Percentiles rank a stretch among this genome's conserved stretches.
Evolutionary conservation across 2,797 vertebrate genomes (phyloP).

Genomic region (Avahi laniger): DNA sequence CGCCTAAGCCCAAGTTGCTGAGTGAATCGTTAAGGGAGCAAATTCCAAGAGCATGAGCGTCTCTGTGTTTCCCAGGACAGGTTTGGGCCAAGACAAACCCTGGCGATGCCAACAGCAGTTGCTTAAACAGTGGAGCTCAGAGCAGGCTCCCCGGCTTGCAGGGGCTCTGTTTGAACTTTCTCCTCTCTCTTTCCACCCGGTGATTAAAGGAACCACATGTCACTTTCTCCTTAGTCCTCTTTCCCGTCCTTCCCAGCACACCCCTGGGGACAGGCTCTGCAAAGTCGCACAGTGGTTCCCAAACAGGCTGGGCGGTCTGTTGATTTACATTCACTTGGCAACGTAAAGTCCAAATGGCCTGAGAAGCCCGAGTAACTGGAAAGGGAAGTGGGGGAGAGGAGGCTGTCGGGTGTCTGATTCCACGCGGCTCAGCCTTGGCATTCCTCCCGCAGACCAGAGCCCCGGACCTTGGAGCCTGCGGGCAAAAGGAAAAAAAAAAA

Average conservation of each 20-base stretch:
- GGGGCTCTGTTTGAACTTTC: constrained; percentile 47
- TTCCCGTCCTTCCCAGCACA: neutral
- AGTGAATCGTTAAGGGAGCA: constrained; percentile 78
- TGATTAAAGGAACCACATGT: constrained; percentile 43
- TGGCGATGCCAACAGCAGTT: constrained; percentile 76
- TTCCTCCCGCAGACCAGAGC: neutral
- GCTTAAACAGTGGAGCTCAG: constrained; percentile 67
- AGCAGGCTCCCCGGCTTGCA: constrained; percentile 54
- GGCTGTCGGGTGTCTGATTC: neutral
- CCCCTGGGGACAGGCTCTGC: neutral
- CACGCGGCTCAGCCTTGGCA: neutral
- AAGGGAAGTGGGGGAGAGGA: neutral
- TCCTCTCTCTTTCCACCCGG: constrained; percentile 22
- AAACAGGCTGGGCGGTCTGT: neutral
- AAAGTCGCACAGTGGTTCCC: neutral
- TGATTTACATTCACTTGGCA: constrained; percentile 50
- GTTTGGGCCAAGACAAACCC: constrained; percentile 83
- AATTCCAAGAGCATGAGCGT: constrained; percentile 83
- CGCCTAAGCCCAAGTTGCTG: constrained; percentile 79
- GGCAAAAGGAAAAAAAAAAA: neutral
- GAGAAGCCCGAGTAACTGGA: constrained; percentile 20
- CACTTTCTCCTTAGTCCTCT: neutral
- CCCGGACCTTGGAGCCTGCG: neutral
- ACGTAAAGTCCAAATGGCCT: neutral
- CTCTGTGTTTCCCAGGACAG: constrained; percentile 82